These are phyloP conservation scores for Agonopterix alstromeriana DNA, from an alignment of 2,888 invertebrate species.

Conservation along the genomic window DNA sequence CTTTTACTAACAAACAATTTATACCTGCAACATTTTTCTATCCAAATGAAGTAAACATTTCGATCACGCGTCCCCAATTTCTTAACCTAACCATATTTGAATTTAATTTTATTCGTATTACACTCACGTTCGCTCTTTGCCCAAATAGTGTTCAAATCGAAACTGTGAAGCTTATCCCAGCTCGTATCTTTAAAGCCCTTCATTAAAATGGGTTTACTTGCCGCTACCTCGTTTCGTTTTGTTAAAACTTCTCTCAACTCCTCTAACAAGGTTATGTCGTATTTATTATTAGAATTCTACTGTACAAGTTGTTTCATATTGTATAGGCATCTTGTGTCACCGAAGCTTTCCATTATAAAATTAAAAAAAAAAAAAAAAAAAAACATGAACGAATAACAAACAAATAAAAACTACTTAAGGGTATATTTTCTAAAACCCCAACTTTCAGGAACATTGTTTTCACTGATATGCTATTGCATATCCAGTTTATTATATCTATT, in stretches of 20 bases:
- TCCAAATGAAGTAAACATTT: not conserved
- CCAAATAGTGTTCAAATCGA: conserved; percentile 11
- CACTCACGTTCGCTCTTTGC: conserved; percentile 10
- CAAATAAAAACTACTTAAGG: too few species aligned
- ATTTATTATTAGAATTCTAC: not conserved
- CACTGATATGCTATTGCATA: too few species aligned
- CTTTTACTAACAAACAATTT: too few species aligned
- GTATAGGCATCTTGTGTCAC: too few species aligned
- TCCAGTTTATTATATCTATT: too few species aligned
- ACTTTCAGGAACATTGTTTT: too few species aligned
- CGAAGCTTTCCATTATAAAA: too few species aligned
- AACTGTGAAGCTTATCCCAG: conserved; percentile 9
- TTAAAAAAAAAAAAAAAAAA: too few species aligned
- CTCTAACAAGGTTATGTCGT: not conserved
- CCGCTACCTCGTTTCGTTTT: conserved; percentile 3
- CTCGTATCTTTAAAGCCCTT: conserved; percentile 16
- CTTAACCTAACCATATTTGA: not conserved
- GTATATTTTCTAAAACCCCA: too few species aligned
- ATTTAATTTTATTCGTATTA: conserved; percentile 14
- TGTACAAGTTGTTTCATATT: not conserved
- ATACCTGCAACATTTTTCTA: too few species aligned
- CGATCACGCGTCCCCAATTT: not conserved
- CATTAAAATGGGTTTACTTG: conserved; percentile 17
- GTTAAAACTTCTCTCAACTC: conserved; percentile 1
- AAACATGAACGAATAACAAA: too few species aligned